Conservation (phyloP, 2,888 invertebrate species). For the Escarpia spicata region DNA sequence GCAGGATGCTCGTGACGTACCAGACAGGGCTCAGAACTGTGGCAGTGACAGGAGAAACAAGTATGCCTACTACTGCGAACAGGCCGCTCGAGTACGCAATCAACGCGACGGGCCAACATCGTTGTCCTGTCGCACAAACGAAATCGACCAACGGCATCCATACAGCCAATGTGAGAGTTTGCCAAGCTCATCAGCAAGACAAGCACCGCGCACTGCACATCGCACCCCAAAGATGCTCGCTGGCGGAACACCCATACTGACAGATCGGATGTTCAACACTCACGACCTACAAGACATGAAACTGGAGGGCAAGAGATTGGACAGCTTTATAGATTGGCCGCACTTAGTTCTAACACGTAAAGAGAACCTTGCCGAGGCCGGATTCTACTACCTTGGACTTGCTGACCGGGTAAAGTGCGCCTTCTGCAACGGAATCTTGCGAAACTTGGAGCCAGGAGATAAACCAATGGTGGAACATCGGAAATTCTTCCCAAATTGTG, state of each 20-base stretch:
- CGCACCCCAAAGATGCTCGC: background rate
- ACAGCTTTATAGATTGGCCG: background rate
- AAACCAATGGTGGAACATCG: background rate
- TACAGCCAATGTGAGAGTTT: background rate
- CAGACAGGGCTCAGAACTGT: background rate
- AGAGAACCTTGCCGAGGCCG: background rate
- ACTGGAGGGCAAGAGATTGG: background rate
- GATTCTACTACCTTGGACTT: background rate
- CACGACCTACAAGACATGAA: background rate
- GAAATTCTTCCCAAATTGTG: background rate
- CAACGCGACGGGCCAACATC: background rate
- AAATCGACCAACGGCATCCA: background rate
- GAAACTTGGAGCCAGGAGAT: background rate
- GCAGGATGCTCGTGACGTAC: background rate
- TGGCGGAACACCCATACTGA: background rate
- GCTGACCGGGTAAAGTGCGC: background rate
- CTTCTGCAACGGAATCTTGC: background rate
- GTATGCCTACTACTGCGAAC: background rate
- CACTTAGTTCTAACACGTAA: background rate
- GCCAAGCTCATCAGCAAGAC: background rate
- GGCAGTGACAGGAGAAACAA: background rate
- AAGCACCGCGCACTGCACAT: background rate
- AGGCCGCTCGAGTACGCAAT: background rate
- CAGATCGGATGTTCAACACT: background rate
- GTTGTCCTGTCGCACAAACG: background rate